phyloP scores from a whole-genome alignment of 2,797 vertebrate genomes.

The Platalea minor region DNA sequence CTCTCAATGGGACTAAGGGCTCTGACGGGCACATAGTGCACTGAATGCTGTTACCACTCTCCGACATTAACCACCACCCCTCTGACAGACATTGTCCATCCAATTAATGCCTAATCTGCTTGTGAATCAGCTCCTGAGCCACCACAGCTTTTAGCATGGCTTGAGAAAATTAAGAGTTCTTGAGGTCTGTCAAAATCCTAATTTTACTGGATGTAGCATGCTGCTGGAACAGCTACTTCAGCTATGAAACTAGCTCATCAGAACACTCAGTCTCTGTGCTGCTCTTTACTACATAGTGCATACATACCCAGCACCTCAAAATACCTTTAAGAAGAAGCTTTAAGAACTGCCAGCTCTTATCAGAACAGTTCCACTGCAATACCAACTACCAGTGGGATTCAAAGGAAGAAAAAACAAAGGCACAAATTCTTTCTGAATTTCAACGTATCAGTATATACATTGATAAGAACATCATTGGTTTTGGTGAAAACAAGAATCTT shows the following conservation, averaged over 20 bases:
- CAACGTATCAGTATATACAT: neutral
- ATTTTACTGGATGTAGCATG: neutral
- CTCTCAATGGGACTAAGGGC: neutral
- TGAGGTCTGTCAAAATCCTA: neutral
- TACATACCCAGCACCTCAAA: neutral
- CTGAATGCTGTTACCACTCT: accelerated
- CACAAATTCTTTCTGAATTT: neutral
- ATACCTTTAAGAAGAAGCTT: neutral
- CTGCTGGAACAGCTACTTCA: neutral
- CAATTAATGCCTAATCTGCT: neutral
- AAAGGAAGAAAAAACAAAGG: neutral
- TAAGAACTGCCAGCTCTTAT: neutral
- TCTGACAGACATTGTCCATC: neutral
- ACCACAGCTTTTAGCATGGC: neutral
- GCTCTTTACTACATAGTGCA: neutral
- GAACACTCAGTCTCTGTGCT: neutral
- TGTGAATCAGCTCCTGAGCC: neutral
- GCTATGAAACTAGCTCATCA: neutral
- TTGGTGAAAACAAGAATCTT: neutral
- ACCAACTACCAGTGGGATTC: neutral
- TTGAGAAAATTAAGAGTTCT: neutral
- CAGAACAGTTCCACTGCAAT: neutral
- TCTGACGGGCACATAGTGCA: accelerated
- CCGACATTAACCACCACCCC: neutral
- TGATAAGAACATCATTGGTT: neutral